Evolutionary conservation across 1,140 invertebrate species (phyloP), one percentile per base, ranked within the genome.

Genomic region (Ceratoteleas bidentatus): DNA sequence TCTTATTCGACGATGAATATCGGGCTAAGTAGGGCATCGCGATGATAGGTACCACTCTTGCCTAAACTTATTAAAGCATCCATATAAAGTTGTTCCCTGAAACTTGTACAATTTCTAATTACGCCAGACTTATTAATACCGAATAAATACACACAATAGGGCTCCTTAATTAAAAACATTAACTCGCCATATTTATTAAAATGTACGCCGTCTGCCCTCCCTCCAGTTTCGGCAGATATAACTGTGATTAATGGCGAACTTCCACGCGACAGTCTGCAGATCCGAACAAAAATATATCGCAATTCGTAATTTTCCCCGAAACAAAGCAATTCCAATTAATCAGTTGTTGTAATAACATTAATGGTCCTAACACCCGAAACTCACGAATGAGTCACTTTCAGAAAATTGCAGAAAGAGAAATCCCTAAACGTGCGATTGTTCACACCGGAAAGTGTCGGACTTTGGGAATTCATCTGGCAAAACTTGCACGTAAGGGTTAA

Each of bases 401-500:
- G n/a, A n/a, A n/a, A n/a, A n/a, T n/a, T n/a, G n/a, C n/a, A n/a
- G n/a, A n/a, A n/a, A n/a, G n/a, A n/a, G n/a, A n/a, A n/a, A n/a
- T n/a, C n/a, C n/a, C n/a, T n/a, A n/a, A n/a, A n/a, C n/a, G n/a
- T n/a, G n/a, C n/a, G n/a, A n/a, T n/a, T n/a, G 64, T 79, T 72
- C 58, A 60, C 60, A 32, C 68, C 54, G 64, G 61, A 77, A 58
- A 64, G 65, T 66, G 65, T 76, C 66, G 54, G 58, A 76, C 70
- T 58, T 72, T 47, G 81, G 38, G 54, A 76, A 76, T 79, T 79
- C 75, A 76, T 83, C 75, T 79, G 61, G 72, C 60, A 83, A 83
- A 83, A 79, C 52, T 75, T 62, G 70, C 81, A 83, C 81, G 81
- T 75, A 79, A 76, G 65, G 75, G 75, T 79, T 79, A 83, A 81